These are phyloP conservation scores for Catocala sponsa DNA, from an alignment of 2,888 invertebrate species.

Conservation along the genomic window DNA sequence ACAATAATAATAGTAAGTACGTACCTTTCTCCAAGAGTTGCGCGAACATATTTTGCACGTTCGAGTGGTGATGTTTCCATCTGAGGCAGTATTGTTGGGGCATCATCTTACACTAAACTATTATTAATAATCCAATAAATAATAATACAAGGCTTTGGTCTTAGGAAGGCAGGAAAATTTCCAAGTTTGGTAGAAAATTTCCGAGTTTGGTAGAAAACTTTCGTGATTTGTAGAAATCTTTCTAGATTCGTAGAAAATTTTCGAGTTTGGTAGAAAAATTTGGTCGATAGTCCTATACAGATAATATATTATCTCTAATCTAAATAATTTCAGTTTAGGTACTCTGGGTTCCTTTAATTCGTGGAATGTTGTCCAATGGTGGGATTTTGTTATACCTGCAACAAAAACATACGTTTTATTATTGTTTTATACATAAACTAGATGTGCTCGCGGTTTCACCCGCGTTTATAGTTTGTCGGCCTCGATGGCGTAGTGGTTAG, in stretches of 20 bases:
- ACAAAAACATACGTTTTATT: conserved; percentile 38
- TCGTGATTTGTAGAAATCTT: conserved; percentile 61
- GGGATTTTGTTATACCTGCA: conserved; percentile 53
- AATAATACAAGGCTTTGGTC: conserved; percentile 65
- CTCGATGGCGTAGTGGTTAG: no score
- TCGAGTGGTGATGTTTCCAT: conserved; percentile 97
- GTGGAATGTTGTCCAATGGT: conserved; percentile 67
- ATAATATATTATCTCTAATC: conserved; percentile 25
- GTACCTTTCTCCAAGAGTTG: conserved; percentile 92
- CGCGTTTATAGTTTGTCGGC: no score
- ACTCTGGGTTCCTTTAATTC: conserved; percentile 43
- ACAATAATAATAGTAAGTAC: conserved; percentile 31
- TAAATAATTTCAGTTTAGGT: conserved; percentile 57
- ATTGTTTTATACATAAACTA: no score
- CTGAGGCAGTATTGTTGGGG: conserved; percentile 97
- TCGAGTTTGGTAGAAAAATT: conserved; percentile 69
- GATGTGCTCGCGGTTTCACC: no score
- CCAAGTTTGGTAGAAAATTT: conserved; percentile 61
- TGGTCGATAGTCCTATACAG: conserved; percentile 56
- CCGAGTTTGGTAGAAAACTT: conserved; percentile 37
- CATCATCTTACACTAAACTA: conserved; percentile 85
- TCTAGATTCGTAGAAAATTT: conserved; percentile 21
- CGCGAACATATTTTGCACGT: conserved; percentile 96
- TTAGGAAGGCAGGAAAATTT: conserved; percentile 61
- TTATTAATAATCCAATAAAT: conserved; percentile 30